Evolutionary conservation across 2,888 invertebrate species (phyloP).

Genomic region (Herminia tarsipennalis): DNA sequence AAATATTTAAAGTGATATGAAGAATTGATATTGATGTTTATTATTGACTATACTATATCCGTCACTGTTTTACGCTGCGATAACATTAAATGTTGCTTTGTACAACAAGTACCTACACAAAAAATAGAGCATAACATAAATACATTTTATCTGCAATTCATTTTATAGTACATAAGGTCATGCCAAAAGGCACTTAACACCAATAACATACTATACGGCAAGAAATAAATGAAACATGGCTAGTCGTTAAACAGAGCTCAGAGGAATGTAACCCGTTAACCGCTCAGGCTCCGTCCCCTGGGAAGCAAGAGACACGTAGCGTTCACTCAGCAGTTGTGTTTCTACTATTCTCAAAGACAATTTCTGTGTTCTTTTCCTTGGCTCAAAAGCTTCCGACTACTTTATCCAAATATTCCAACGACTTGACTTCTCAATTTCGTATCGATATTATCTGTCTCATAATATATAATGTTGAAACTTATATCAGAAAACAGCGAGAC

Average conservation of each 20-base stretch:
- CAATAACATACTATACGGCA: slow-evolving; percentile 34
- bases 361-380: slow-evolving; percentile 65
- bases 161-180: not conserved
- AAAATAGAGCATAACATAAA: no score
- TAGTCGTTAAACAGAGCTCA: slow-evolving; percentile 58
- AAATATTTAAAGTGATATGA: no score
- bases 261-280: slow-evolving; percentile 70
- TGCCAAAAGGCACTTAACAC: slow-evolving; percentile 17
- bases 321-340: slow-evolving; percentile 71
- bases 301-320: slow-evolving; percentile 69
- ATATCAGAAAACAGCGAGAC: no score
- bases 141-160: no score
- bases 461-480: not conserved
- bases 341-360: slow-evolving; percentile 72
- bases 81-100: no score
- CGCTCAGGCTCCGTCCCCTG: slow-evolving; percentile 58
- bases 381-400: slow-evolving; percentile 62
- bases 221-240: slow-evolving; percentile 60
- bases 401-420: slow-evolving; percentile 63
- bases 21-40: no score
- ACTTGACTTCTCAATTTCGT: slow-evolving; percentile 65
- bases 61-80: no score
- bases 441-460: slow-evolving; percentile 30
- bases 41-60: no score
- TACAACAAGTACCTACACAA: no score